Evolutionary conservation across 2,888 invertebrate genomes (phyloP), one percentile per base, ranked within the genome.

Genomic region (Podabrus alpinus): DNA sequence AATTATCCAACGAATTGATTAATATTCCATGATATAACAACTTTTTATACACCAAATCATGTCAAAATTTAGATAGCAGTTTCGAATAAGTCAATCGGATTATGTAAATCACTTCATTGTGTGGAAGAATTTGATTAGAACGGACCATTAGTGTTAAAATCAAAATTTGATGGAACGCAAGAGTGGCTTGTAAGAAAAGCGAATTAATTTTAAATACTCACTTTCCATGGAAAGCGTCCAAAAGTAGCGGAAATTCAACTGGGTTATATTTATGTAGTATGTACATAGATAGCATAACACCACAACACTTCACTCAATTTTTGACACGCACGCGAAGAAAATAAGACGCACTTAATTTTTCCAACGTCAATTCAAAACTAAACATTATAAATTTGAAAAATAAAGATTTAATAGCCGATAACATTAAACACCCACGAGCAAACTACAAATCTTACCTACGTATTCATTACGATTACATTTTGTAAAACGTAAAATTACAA

Each of bases 401-500:
- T n/a, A 45, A 45, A 45, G 45, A 45, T 45, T 45, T n/a, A 45
- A 45, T n/a, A n/a, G n/a, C 45, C 45, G 45, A 45, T 45, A 45
- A 45, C 13, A 45, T 45, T 45, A 45, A 68, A 73, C 76, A 68
- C 76, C 76, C 76, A 76, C 76, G 72, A 71, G 66, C 59, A 68
- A 70, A 68, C 64, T 64, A 16, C 71, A 59, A 66, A 75, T 69
- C 61, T 69, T 73, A 69, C 29, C 61, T 72, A 75, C 68, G 68
- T 64, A 75, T 71, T 70, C 69, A 62, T 75, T 72, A 70, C 69
- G 73, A 72, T 72, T 72, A 45, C 45, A 45, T 45, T 45, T 45
- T 45, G 61, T 61, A 61, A 61, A 16, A 16, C 17, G 16, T 16
- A 61, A 61, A 64, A 17, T 21, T 17, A 17, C 15, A 64, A 64